These are phyloP conservation scores for Ips typographus DNA, from an alignment of 1,140 invertebrate genomes.

Conservation along the genomic window DNA sequence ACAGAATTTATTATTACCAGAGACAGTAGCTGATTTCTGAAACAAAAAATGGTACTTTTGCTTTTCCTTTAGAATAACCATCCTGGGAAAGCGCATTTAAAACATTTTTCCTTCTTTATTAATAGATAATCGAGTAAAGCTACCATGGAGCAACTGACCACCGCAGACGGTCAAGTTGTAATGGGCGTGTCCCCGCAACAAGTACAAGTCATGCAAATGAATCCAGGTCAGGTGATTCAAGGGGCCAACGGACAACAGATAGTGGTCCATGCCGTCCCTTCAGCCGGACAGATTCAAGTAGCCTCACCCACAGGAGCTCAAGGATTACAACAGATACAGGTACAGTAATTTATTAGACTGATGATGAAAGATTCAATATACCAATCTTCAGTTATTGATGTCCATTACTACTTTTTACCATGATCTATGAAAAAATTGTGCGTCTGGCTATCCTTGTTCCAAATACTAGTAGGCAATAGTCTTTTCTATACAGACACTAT, in stretches of 20 bases:
- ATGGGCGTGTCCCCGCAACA: conserved; percentile 48
- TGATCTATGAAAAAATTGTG: no score
- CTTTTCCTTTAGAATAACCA: no score
- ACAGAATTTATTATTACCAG: no score
- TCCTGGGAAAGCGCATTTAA: background rate
- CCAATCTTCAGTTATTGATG: no score
- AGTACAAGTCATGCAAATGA: conserved; percentile 53
- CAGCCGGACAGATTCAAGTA: conserved; percentile 59
- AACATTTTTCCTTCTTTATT: background rate
- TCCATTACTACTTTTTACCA: no score
- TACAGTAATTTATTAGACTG: no score
- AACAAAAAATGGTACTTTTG: no score
- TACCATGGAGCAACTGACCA: conserved; percentile 49
- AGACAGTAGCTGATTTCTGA: no score
- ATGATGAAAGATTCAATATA: no score
- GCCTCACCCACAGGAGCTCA: conserved; percentile 57
- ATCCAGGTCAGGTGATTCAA: conserved; percentile 52
- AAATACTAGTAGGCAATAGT: background rate
- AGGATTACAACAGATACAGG: conserved; percentile 61
- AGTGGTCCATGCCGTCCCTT: conserved; percentile 52
- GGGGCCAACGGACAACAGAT: conserved; percentile 53
- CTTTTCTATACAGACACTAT: no score
- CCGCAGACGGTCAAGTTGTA: conserved; percentile 51
- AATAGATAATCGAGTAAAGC: background rate
- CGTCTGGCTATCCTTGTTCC: no score